A percentile compares a stretch with the other conserved stretches of the same genome.
Evolutionary conservation across 2,797 vertebrate species (phyloP).

Genomic region (Platalea minor): DNA sequence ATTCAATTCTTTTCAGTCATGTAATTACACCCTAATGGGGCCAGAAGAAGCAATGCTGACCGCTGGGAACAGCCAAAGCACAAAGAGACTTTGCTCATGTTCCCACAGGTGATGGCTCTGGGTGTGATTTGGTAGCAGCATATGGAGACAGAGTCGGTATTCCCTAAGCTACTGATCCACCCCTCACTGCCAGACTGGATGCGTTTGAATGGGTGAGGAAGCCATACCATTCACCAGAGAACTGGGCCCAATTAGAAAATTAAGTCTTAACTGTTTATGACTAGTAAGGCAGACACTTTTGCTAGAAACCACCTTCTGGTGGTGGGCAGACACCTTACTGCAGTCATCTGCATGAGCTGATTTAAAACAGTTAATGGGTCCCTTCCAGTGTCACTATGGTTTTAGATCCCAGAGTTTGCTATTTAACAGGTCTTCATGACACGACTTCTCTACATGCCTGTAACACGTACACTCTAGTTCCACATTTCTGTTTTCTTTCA

Average conservation of each 20-base stretch:
- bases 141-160: neutral
- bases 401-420: neutral
- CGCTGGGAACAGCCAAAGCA: neutral
- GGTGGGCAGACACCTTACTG: neutral
- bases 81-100: neutral
- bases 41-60: neutral
- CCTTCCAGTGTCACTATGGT: neutral
- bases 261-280: neutral
- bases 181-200: neutral
- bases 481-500: constrained; percentile 5
- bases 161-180: neutral
- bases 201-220: neutral
- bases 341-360: neutral
- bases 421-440: neutral
- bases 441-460: neutral
- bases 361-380: neutral
- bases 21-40: neutral
- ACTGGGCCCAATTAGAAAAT: neutral
- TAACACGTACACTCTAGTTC: neutral
- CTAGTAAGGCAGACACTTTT: neutral
- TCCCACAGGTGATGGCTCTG: accelerated
- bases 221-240: neutral
- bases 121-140: neutral
- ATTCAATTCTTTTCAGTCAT: neutral
- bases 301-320: neutral